Percentiles rank a stretch among this genome's conserved stretches.
Evolutionary conservation across 1,140 invertebrate genomes (phyloP).

Genomic region (Drosophila pachea): DNA sequence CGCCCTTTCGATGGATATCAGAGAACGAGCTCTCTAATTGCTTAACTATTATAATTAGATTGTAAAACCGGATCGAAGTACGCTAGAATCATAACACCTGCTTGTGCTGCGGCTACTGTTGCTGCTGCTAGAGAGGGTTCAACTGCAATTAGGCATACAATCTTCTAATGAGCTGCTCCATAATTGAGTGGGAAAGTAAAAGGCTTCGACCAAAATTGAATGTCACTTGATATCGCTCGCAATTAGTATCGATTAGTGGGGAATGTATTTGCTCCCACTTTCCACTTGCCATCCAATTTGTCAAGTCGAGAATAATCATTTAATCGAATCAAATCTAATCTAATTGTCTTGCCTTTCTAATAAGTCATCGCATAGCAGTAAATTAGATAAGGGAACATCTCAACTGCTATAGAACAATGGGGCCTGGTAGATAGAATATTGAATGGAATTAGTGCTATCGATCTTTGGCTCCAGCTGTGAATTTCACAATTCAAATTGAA

Average conservation of each 20-base stretch:
- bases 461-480: too few species aligned
- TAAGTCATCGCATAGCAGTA: not conserved
- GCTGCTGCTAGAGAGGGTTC: not conserved
- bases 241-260: not conserved
- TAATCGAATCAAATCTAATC: not conserved
- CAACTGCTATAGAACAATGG: too few species aligned
- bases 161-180: constrained; percentile 11
- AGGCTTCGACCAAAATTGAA: constrained; percentile 3
- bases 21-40: too few species aligned
- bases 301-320: not conserved
- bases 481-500: too few species aligned
- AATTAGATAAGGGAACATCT: not conserved
- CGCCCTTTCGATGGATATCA: constrained; percentile 16
- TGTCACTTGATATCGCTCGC: constrained; percentile 7
- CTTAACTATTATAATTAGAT: constrained; percentile 5
- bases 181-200: constrained; percentile 9
- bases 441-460: too few species aligned
- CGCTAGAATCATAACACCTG: constrained; percentile 11
- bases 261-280: not conserved
- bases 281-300: constrained; percentile 1
- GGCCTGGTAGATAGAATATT: too few species aligned
- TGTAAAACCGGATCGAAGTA: not conserved
- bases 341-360: constrained; percentile 5
- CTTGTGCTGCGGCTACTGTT: too few species aligned
- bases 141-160: constrained; percentile 10